These are phyloP conservation scores for Gorsachius magnificus DNA, from an alignment of 2,797 vertebrate species.

Conservation along the genomic window DNA sequence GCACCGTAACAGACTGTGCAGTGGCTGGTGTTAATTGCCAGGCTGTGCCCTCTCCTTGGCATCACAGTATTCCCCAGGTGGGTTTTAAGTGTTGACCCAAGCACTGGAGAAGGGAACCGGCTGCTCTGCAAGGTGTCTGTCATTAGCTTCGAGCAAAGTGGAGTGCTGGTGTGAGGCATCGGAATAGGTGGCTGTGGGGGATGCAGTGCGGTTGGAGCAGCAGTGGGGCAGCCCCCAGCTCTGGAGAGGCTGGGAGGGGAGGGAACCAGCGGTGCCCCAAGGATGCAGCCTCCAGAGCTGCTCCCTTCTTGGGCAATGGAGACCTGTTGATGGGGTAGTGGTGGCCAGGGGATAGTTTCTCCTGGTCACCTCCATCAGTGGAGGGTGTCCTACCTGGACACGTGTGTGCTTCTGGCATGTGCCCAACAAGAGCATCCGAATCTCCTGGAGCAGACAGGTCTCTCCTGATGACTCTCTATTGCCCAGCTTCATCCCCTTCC, in stretches of 20 bases:
- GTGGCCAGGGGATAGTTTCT: background rate
- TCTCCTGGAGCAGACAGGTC: background rate
- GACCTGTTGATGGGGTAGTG: background rate
- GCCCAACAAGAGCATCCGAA: accelerated
- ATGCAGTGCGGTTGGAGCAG: background rate
- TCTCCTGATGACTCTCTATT: background rate
- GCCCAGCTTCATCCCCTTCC: background rate
- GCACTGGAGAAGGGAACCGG: background rate
- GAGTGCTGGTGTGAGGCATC: accelerated
- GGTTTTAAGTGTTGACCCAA: background rate
- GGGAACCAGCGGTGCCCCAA: background rate
- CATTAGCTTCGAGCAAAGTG: accelerated
- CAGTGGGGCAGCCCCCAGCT: accelerated
- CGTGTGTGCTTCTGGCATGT: accelerated
- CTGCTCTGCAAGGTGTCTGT: background rate
- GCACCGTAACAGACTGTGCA: accelerated
- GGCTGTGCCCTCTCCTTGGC: background rate
- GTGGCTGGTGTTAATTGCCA: background rate
- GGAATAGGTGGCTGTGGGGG: accelerated
- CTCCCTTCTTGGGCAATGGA: background rate
- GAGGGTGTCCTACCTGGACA: background rate
- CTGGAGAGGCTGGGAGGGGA: background rate
- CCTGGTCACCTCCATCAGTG: background rate
- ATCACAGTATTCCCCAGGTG: background rate
- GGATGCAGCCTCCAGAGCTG: background rate